A percentile compares a stretch with the other conserved stretches of the same genome.
phyloP scores from a whole-genome alignment of 2,888 invertebrate species.

The Frankliniella fusca region DNA sequence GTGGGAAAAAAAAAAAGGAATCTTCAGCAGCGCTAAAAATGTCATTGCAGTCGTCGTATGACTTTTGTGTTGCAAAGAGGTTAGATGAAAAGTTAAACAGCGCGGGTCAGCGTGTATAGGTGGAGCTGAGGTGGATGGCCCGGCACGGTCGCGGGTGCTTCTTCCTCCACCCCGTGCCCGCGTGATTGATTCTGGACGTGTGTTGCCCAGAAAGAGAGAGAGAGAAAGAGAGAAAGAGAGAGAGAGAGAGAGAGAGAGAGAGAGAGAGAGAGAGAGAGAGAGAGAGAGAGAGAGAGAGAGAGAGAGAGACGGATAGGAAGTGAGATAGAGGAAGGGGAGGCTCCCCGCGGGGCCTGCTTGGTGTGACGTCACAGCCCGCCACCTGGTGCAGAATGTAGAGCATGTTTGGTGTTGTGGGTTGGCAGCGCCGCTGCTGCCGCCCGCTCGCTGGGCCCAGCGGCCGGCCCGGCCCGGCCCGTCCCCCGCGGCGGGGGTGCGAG shows the following conservation, averaged over 20 bases:
- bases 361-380: slow-evolving; percentile 3
- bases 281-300: neutral
- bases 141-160: too few relatives aligned
- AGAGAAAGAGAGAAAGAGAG: neutral
- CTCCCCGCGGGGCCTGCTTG: neutral
- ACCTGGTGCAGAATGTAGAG: slow-evolving; percentile 15
- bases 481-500: neutral
- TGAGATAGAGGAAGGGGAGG: neutral
- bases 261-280: slow-evolving; percentile 1
- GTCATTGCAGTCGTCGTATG: too few relatives aligned
- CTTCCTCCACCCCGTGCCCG: too few relatives aligned
- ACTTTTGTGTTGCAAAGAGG: too few relatives aligned
- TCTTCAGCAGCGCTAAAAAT: too few relatives aligned
- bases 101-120: too few relatives aligned
- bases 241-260: neutral
- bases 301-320: neutral
- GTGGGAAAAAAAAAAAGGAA: too few relatives aligned
- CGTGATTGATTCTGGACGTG: too few relatives aligned
- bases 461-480: neutral
- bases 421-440: too few relatives aligned
- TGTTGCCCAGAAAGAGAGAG: neutral
- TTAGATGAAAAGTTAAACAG: too few relatives aligned
- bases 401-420: slow-evolving; percentile 24
- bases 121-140: too few relatives aligned
- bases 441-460: neutral